A percentile compares a stretch with the other conserved stretches of the same genome.
phyloP scores from a whole-genome alignment of 2,888 invertebrate genomes.

The Diloba caeruleocephala region DNA sequence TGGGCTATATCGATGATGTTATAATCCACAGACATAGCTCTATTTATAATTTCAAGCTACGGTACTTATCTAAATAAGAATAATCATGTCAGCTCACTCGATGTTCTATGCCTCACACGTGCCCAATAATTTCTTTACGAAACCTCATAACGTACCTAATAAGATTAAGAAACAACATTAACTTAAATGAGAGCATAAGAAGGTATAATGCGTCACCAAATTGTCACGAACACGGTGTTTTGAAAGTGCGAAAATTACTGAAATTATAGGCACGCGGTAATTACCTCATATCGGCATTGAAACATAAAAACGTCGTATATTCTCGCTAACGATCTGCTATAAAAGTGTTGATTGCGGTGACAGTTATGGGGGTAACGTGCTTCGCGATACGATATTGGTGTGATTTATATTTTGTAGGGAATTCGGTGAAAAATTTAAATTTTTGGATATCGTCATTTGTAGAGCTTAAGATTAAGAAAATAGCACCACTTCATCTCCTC shows the following conservation, averaged over 20 bases:
- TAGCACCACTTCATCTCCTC: too few species aligned
- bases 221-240: conserved; percentile 11
- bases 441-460: too few species aligned
- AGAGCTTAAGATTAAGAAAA: too few species aligned
- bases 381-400: conserved; percentile 10
- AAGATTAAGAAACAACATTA: conserved; percentile 1
- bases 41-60: too few species aligned
- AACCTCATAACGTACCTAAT: background rate
- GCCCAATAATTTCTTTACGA: background rate
- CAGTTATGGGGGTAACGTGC: conserved; percentile 24
- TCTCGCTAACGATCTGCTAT: conserved; percentile 34
- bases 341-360: conserved; percentile 44
- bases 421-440: too few species aligned
- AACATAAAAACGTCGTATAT: conserved; percentile 41
- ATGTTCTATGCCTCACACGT: background rate
- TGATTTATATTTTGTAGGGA: too few species aligned
- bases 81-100: background rate
- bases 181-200: background rate
- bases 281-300: conserved; percentile 13
- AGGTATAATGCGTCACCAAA: conserved; percentile 20
- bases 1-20: too few species aligned
- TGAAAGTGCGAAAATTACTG: conserved; percentile 17
- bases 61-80: too few species aligned
- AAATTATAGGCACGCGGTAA: conserved; percentile 13
- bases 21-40: too few species aligned